phyloP scores from a whole-genome alignment of 2,113 vertebrate genomes.

The Megaceryle torquata region DNA sequence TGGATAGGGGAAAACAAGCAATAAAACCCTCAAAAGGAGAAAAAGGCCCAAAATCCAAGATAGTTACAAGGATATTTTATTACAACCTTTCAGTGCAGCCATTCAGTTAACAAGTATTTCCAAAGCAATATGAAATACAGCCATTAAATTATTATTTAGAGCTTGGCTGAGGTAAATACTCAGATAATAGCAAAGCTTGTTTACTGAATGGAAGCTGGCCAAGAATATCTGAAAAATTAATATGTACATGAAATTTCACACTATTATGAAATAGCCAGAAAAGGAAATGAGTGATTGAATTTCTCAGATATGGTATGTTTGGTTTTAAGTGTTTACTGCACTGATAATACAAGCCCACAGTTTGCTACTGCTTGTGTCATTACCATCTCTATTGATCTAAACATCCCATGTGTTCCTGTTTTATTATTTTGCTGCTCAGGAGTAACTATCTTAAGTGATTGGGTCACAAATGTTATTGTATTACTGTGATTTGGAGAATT shows the following conservation, averaged over 20 bases:
- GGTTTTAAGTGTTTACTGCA: not conserved
- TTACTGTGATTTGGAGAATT: constrained; percentile 49
- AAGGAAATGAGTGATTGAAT: not conserved
- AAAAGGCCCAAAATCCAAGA: not conserved
- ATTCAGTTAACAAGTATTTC: constrained; percentile 13
- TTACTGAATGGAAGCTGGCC: constrained; percentile 41
- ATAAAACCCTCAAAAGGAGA: not conserved
- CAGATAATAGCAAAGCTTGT: constrained; percentile 42
- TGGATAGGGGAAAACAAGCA: not conserved
- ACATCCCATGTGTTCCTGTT: not conserved
- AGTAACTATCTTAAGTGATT: constrained; percentile 4
- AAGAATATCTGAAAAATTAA: constrained; percentile 33
- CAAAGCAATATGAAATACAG: constrained; percentile 11
- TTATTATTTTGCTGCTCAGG: constrained; percentile 26
- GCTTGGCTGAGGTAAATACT: constrained; percentile 9
- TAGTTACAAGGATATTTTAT: not conserved
- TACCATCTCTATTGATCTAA: constrained; percentile 17
- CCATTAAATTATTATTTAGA: constrained; percentile 33
- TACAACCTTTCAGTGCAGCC: not conserved
- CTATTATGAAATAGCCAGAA: not conserved
- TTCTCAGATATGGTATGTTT: not conserved
- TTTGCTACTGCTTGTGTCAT: not conserved
- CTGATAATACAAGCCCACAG: not conserved
- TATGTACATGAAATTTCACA: not conserved
- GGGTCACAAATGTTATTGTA: constrained; percentile 10